Base-by-base conservation (phyloP, 2,888 invertebrate species). In the Drosophila mulleri region DNA sequence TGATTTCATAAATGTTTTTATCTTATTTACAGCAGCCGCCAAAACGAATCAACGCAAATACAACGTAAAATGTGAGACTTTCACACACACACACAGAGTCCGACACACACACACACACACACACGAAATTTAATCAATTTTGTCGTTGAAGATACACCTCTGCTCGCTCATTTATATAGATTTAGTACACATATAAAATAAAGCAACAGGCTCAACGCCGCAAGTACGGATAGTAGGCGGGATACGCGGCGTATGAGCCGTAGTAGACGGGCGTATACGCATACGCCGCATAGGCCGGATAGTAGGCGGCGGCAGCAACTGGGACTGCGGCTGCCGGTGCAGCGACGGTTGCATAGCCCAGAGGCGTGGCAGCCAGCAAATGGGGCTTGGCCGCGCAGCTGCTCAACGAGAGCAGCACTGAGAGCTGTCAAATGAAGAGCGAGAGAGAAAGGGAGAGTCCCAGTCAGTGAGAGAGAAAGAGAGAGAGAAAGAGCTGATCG, bases 211-310 rank as follows among this genome's bases (percentile, higher is more conserved):
- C 41, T 56, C 80, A 89, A 29, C 90, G 87, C 41, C 82, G 66
- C 3, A 82, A 47, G 57, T 87, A 83, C 1, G 86, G 59, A 68
- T 89, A 88, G 48, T 88, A 85, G 63, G 80, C 82, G 37, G 86
- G 86, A 85, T 87, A 87, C 52, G 88, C 71, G 75, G 90, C 86
- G 63, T 87, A 87, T 56, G 86, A 63, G 59, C 83, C 88, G 63
- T 87, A 86, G 62, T 86, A 87, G 2, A 76, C 73, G 8, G 89
- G 89, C 44, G 76, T 45, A 67, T 86, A 86, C 70, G 88, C 57
- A 82, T 86, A 86, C 67, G 86, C 58, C 41, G 86, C 83, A 58
- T 86, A 89, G 35, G 88, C 81, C 67, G 89, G 86, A 72, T 89
- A 89, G 61, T 88, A 85, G 47, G 80, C 85, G 32, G 83, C 80